Conservation (phyloP, 2,797 vertebrate genomes). For the Gallinago nigripennis region DNA sequence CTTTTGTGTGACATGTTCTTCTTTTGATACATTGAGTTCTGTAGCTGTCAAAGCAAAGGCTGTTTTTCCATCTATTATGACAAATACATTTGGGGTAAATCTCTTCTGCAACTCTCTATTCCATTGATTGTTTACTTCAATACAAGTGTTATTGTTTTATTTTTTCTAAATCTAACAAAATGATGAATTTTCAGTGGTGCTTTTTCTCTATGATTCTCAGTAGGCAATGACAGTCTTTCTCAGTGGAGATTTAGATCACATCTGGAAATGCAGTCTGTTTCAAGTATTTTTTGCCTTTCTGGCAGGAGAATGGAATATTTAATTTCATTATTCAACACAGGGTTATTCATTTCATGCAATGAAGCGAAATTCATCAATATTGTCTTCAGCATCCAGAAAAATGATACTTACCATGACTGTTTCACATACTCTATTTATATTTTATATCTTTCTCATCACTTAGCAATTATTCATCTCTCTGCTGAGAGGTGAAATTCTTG, state of each 20-base stretch:
- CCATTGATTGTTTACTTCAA: conserved; percentile 39
- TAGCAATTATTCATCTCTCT: conserved; percentile 39
- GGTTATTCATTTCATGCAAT: conserved; percentile 39
- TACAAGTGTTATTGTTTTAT: background rate
- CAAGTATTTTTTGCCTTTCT: conserved; percentile 45
- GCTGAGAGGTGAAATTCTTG: conserved; percentile 20
- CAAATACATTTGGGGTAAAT: conserved; percentile 30
- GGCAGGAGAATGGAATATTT: conserved; percentile 52
- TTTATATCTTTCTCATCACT: conserved; percentile 62
- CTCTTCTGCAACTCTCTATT: background rate
- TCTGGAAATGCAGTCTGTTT: conserved; percentile 38
- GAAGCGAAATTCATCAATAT: conserved; percentile 48
- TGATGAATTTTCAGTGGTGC: background rate
- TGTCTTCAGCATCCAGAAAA: conserved; percentile 47
- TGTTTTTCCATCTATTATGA: conserved; percentile 25
- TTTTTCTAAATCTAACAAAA: conserved; percentile 10
- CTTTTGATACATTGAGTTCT: conserved; percentile 43
- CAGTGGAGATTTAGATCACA: conserved; percentile 24
- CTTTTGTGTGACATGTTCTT: conserved; percentile 34
- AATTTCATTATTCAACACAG: conserved; percentile 45
- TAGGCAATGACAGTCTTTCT: conserved; percentile 12
- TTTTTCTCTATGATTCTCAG: background rate
- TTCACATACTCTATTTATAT: conserved; percentile 62
- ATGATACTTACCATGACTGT: conserved; percentile 20
- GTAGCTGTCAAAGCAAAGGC: conserved; percentile 48